These are phyloP conservation scores for Stenopsyche tienmushanensis DNA, from an alignment of 1,140 invertebrate species.

Conservation along the genomic window DNA sequence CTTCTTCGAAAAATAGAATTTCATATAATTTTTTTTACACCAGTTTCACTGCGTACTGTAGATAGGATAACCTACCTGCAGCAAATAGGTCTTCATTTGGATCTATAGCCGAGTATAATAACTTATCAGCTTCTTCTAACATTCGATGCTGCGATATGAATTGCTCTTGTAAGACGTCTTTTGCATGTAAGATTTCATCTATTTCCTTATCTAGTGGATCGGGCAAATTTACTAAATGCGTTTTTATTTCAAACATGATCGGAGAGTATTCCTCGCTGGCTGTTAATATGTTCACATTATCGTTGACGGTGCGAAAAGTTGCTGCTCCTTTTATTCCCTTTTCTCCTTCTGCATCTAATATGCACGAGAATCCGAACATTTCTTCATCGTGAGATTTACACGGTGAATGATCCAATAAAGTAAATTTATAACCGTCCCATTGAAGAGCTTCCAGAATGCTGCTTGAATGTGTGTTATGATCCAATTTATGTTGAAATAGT, in stretches of 20 bases:
- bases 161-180: constrained; percentile 23
- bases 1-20: no score
- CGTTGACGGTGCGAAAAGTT: constrained; percentile 7
- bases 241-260: constrained; percentile 36
- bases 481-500: constrained; percentile 53
- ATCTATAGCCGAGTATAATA: constrained; percentile 6
- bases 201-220: constrained; percentile 31
- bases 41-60: background rate
- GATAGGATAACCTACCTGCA: constrained; percentile 32
- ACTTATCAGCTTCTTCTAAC: constrained; percentile 26
- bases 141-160: constrained; percentile 28
- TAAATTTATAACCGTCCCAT: constrained; percentile 54
- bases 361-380: constrained; percentile 38
- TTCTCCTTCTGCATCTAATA: constrained; percentile 35
- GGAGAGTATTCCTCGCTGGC: constrained; percentile 37
- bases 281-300: constrained; percentile 27
- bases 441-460: constrained; percentile 52
- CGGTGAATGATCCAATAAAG: constrained; percentile 38
- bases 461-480: constrained; percentile 48
- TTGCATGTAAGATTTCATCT: constrained; percentile 19
- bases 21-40: background rate
- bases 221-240: constrained; percentile 22
- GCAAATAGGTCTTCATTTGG: constrained; percentile 21
- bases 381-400: constrained; percentile 34
- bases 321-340: constrained; percentile 33